These are phyloP conservation scores for Megastigmus dorsalis DNA, from an alignment of 2,888 invertebrate genomes.

Conservation along the genomic window DNA sequence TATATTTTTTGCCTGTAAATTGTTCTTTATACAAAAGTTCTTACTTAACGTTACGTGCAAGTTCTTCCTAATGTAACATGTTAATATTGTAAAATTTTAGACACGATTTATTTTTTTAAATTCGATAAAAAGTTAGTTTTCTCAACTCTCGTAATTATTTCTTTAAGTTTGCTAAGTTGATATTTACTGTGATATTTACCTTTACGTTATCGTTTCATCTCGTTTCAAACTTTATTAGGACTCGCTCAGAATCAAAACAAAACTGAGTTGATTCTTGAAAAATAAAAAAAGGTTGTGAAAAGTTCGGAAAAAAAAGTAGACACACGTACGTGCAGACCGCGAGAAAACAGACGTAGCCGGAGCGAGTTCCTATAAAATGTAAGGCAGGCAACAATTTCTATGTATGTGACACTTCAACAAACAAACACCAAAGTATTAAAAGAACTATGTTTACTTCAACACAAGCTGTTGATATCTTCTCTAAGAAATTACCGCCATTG, in stretches of 20 bases:
- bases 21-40: not conserved
- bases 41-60: constrained; percentile 28
- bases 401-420: constrained; percentile 27
- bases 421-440: constrained; percentile 52
- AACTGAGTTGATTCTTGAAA: constrained; percentile 17
- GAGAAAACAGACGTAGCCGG: constrained; percentile 1
- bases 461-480: constrained; percentile 42
- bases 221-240: constrained; percentile 17
- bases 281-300: constrained; percentile 42
- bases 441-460: constrained; percentile 29
- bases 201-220: constrained; percentile 42
- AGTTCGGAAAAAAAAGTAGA: constrained; percentile 29
- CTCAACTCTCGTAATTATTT: not conserved
- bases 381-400: constrained; percentile 40
- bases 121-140: not conserved
- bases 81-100: constrained; percentile 29
- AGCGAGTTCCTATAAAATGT: constrained; percentile 49
- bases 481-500: constrained; percentile 41
- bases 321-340: not conserved
- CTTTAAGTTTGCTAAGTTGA: constrained; percentile 22
- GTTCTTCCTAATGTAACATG: constrained; percentile 22
- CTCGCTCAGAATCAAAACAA: constrained; percentile 51
- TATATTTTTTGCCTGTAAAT: constrained; percentile 13
- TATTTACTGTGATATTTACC: constrained; percentile 52
- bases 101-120: not conserved